Conservation (phyloP, 2,113 vertebrate species). For the Lampris megalopsis region DNA sequence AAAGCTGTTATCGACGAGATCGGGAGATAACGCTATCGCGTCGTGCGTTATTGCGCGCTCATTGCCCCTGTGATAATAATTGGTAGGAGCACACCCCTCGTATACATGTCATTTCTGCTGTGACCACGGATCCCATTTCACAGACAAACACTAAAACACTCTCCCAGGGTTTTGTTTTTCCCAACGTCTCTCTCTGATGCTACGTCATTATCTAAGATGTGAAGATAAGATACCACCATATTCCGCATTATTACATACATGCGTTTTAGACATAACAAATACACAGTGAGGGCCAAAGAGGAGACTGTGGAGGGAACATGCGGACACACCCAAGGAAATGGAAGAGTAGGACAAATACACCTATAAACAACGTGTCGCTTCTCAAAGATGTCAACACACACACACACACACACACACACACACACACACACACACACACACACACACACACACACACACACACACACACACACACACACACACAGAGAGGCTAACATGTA, state of each 20-base stretch:
- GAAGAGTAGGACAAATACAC: slow-evolving; percentile 64
- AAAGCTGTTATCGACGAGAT: not conserved
- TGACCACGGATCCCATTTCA: not conserved
- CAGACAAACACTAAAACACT: not conserved
- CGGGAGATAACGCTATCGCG: not conserved
- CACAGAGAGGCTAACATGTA: slow-evolving; percentile 54
- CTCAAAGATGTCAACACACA: slow-evolving; percentile 63
- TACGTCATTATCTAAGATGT: slow-evolving; percentile 26
- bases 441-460: no score
- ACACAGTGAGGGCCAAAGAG: slow-evolving; percentile 43
- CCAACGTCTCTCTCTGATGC: slow-evolving; percentile 6
- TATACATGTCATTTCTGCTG: not conserved
- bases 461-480: no score
- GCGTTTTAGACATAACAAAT: slow-evolving; percentile 69
- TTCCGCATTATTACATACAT: slow-evolving; percentile 61
- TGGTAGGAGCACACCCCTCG: not conserved
- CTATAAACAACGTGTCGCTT: slow-evolving; percentile 63
- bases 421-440: no score
- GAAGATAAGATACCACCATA: slow-evolving; percentile 57
- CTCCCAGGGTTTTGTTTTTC: slow-evolving; percentile 10
- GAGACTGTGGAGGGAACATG: slow-evolving; percentile 54
- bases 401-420: not conserved
- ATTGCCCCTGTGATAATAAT: not conserved
- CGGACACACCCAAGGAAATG: slow-evolving; percentile 62
- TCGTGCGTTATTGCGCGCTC: not conserved